phyloP scores from a whole-genome alignment of 2,888 invertebrate genomes.

The Trachelus tabidus region DNA sequence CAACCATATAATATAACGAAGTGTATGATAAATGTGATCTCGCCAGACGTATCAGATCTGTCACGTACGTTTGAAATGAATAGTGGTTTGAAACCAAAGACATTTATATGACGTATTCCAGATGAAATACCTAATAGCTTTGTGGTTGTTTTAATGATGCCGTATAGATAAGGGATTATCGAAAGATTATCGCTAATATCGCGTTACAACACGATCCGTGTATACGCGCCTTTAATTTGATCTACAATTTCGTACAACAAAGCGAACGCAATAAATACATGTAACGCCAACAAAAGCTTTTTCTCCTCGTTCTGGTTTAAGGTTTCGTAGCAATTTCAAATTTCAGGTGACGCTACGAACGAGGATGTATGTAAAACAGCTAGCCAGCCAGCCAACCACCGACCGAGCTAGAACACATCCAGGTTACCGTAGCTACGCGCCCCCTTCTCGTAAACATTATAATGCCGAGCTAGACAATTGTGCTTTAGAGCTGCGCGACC shows the following conservation, averaged over 20 bases:
- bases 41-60: background rate
- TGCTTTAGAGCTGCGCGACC: conserved; percentile 21
- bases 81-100: background rate
- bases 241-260: background rate
- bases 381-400: background rate
- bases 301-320: background rate
- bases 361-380: background rate
- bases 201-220: background rate
- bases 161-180: background rate
- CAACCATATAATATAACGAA: background rate
- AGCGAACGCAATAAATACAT: background rate
- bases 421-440: background rate
- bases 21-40: background rate
- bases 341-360: background rate
- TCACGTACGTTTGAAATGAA: background rate
- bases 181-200: background rate
- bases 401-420: background rate
- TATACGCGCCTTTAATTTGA: background rate
- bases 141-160: background rate
- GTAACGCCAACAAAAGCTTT: background rate
- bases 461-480: conserved; percentile 31
- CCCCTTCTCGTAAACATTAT: conserved; percentile 27
- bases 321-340: background rate
- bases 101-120: background rate
- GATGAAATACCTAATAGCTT: background rate